phyloP scores from a whole-genome alignment of 2,888 invertebrate genomes.

The Peribatodes rhomboidaria region DNA sequence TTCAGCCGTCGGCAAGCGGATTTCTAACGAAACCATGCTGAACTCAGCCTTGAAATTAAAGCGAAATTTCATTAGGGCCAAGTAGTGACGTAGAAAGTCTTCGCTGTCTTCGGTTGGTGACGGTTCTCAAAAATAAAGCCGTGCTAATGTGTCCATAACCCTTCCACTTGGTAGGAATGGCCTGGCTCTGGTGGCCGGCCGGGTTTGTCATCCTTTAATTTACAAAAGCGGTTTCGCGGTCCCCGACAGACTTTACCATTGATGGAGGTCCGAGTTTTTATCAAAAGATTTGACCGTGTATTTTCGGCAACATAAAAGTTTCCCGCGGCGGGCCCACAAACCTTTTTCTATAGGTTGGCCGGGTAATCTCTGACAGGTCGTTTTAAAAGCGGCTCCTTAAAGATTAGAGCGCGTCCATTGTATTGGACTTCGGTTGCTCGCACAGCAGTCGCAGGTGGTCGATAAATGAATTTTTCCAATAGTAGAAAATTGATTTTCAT shows the following conservation, averaged over 20 bases:
- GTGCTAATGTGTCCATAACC: conserved; percentile 44
- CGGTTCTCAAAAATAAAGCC: conserved; percentile 36
- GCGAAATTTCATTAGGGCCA: conserved; percentile 29
- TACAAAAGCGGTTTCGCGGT: conserved; percentile 49
- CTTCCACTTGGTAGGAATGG: conserved; percentile 42
- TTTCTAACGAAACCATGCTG: conserved; percentile 34
- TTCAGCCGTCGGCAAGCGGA: conserved; percentile 26
- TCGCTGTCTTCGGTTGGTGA: conserved; percentile 18
- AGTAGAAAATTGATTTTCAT: conserved; percentile 72
- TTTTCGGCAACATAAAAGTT: conserved; percentile 50
- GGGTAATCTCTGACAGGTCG: conserved; percentile 61
- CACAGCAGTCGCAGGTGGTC: conserved; percentile 70
- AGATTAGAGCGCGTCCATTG: conserved; percentile 67
- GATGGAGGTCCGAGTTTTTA: conserved; percentile 50
- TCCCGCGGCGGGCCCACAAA: conserved; percentile 45
- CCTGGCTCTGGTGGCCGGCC: conserved; percentile 32
- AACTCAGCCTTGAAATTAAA: conserved; percentile 38
- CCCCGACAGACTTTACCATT: conserved; percentile 47
- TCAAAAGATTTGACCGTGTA: conserved; percentile 49
- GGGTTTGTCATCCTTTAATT: conserved; percentile 50
- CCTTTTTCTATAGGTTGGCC: conserved; percentile 49
- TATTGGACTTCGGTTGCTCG: conserved; percentile 65
- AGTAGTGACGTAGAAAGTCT: conserved; percentile 24
- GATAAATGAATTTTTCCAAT: conserved; percentile 70
- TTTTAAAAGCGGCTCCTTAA: conserved; percentile 61